Base-by-base conservation (phyloP, 2,797 vertebrate genomes). In the Onychomys leucogaster region DNA sequence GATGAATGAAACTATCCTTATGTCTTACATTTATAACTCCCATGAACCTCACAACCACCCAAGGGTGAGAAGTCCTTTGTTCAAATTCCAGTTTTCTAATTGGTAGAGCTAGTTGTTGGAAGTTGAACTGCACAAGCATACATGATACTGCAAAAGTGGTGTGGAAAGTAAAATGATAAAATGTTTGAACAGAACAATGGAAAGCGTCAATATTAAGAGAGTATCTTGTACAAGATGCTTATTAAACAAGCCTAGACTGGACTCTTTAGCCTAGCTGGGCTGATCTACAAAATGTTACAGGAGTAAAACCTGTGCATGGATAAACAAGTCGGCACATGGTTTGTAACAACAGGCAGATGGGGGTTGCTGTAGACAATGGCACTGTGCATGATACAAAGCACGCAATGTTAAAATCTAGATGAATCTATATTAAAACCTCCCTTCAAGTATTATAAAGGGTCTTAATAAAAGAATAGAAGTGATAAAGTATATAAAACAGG, bases 401-500 rank as follows among this genome's bases (percentile, higher is more conserved):
- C 9, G 0, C 1, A 55, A 57, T 13, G 29, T 12, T 91, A 9
- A 17, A 81, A 91, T 97, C 94, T 25, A 63, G 41, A 77, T 21
- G 77, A 65, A 95, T 92, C 71, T 34, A 61, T 29, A 84, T 91
- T 86, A 75, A 94, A 96, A 87, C 90, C 41, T 83, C 13, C 67
- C 12, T 63, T 85, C 25, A 61, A 29, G 7, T 86, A 52, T 77
- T 91, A 2, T 23, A 67, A 93, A 10, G 41, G 77, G 32, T 93
- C 92, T 96, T 95, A 63, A 92, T 89, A 90, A 94, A 92, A 94
- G 7, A 41, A 92, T 25, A 73, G 12, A 93, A 90, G 49, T 91
- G 82, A 91, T 91, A 34, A 88, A 83, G 43, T 82, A 67, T 89
- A 97, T 97, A 93, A 97, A 96, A 92, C 95, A 97, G 96, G 73